Conservation (phyloP, 2,888 invertebrate species). For the Drosophila villosipedis region DNA sequence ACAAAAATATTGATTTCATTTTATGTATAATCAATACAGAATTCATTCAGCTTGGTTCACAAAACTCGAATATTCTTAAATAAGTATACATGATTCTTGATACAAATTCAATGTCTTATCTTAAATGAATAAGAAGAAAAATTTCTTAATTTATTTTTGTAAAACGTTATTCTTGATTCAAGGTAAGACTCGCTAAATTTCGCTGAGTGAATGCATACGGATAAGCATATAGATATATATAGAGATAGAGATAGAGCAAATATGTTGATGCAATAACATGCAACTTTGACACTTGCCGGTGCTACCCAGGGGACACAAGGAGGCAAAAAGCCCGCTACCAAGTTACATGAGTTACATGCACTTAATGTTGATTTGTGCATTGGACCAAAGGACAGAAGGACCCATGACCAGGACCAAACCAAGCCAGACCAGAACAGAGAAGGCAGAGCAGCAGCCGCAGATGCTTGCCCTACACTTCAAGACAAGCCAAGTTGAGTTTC, state of each 20-base stretch:
- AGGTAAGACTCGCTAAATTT: neutral
- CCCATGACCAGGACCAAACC: constrained; percentile 29
- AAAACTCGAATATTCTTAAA: neutral
- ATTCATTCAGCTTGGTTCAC: neutral
- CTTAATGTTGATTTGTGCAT: constrained; percentile 78
- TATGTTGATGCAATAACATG: constrained; percentile 78
- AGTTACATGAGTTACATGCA: constrained; percentile 65
- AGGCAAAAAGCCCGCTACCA: neutral
- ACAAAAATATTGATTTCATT: neutral
- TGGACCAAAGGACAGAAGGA: constrained; percentile 43
- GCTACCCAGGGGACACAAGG: constrained; percentile 2
- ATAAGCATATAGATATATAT: constrained; percentile 13
- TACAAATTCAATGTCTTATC: neutral
- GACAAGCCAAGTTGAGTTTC: constrained; percentile 62
- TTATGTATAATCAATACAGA: neutral
- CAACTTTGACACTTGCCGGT: constrained; percentile 71
- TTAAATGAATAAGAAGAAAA: neutral
- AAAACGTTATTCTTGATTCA: neutral
- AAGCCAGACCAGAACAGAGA: constrained; percentile 15
- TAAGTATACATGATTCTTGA: neutral
- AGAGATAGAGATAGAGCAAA: constrained; percentile 38
- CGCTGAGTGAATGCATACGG: constrained; percentile 1
- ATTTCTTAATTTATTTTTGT: too few relatives aligned
- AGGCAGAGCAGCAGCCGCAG: constrained; percentile 29
- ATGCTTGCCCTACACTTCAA: constrained; percentile 40